Evolutionary conservation across 2,113 vertebrate species (phyloP), one percentile per base, ranked within the genome.

Genomic region (Symphodus melops): DNA sequence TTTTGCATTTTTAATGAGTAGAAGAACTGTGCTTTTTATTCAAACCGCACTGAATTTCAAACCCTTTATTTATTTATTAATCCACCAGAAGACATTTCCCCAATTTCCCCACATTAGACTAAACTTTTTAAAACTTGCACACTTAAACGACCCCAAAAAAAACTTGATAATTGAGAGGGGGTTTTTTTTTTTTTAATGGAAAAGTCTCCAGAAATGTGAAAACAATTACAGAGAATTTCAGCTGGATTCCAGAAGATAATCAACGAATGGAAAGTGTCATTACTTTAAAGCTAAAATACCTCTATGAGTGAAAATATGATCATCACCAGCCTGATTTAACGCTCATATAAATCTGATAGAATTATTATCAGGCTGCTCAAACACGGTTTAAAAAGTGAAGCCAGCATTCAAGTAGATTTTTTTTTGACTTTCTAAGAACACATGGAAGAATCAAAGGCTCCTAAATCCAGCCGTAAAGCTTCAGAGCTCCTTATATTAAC

Each of bases 1-100:
- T 66, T 60, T 48, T 65, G 84, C 79, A 89, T 83, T 84, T 87
- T 89, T 79, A 89, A 81, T 58, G 36, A 53, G 33, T 4, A 44
- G 39, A 28, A 28, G 20, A 51, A 48, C 13, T 7, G 48, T 9
- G 6, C 7, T 48, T 48, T 48, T 48, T 17, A 48, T 1, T 48
- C 14, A 48, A 17, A 17, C 14, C 2, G 39, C 39, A 9, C 8
- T 11, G 11, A 41, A 41, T 12, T 46, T 46, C 44, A 23, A 49
- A 16, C 0, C 2, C 14, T 23, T n/a, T 33, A 33, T 58, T 19
- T 20, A 33, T 16, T 37, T 19, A 21, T 11, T 28, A 54, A 65
- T 67, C 81, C 75, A 28, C 68, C 73, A 72, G 51, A 59, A 48
- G 39, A 65, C 62, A 39, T 69, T 61, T 71, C 36, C 39, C 17